Conservation (phyloP, 2,797 vertebrate genomes). For the Anisognathus igniventris region DNA sequence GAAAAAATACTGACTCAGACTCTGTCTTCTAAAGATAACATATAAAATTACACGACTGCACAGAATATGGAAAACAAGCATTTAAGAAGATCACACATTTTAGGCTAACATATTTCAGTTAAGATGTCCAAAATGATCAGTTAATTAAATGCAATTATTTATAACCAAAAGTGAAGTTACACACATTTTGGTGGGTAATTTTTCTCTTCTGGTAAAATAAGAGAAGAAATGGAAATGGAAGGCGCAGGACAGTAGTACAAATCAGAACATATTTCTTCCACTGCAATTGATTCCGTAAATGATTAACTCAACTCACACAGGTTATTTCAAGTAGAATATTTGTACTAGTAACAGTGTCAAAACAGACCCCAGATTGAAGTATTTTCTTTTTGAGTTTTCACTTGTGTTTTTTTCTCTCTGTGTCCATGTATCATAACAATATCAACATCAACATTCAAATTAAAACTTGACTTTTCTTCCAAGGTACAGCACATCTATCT, state of each 20-base stretch:
- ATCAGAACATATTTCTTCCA: not conserved
- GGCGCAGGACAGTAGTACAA: not conserved
- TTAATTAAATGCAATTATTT: not conserved
- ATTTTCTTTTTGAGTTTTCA: not conserved
- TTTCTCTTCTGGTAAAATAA: not conserved
- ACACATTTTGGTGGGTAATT: not conserved
- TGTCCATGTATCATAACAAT: not conserved
- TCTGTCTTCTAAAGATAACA: not conserved
- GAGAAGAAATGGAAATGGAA: not conserved
- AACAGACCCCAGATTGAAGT: conserved; percentile 16
- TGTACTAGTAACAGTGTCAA: conserved; percentile 14
- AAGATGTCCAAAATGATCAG: not conserved
- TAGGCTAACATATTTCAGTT: not conserved
- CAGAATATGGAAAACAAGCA: not conserved
- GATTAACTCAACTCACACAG: not conserved
- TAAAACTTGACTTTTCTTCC: not conserved
- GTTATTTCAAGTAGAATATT: conserved; percentile 6
- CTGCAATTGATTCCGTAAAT: not conserved
- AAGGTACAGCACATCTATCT: not conserved
- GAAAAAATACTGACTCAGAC: not conserved
- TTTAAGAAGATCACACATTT: not conserved
- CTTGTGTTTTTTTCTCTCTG: not conserved
- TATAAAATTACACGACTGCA: not conserved
- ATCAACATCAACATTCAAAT: not conserved
- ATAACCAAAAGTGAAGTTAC: not conserved